Percentiles rank a stretch among this genome's conserved stretches.
phyloP scores from a whole-genome alignment of 1,140 invertebrate genomes.

The Zaprionus tsacasi region DNA sequence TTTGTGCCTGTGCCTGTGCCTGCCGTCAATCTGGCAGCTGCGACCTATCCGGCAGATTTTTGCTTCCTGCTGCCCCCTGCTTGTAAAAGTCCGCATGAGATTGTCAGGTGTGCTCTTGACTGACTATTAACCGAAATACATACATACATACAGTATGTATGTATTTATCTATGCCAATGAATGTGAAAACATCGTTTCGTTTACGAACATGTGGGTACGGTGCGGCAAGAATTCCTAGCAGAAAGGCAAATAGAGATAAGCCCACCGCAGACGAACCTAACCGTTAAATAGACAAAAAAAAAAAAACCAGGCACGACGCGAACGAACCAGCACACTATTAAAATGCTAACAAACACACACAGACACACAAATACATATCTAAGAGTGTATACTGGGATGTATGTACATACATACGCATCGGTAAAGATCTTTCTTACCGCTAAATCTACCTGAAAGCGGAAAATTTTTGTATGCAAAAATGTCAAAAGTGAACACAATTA shows the following conservation, averaged over 20 bases:
- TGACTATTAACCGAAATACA: conserved; percentile 1
- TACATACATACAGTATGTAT: background rate
- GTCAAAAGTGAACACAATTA: conserved; percentile 77
- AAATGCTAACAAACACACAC: conserved; percentile 34
- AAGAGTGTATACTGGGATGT: background rate
- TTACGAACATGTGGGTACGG: conserved; percentile 15
- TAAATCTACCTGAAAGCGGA: conserved; percentile 81
- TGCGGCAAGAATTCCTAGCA: conserved; percentile 61
- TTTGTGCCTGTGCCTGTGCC: conserved; percentile 33
- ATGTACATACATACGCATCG: conserved; percentile 9
- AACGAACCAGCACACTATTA: conserved; percentile 50
- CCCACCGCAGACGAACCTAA: conserved; percentile 40
- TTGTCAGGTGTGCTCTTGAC: conserved; percentile 34
- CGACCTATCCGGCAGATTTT: conserved; percentile 31
- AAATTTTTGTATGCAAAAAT: conserved; percentile 81
- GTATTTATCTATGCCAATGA: background rate
- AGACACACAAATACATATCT: background rate
- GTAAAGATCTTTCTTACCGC: conserved; percentile 60
- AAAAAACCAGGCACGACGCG: conserved; percentile 43
- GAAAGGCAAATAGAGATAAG: conserved; percentile 70
- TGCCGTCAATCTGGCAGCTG: conserved; percentile 33
- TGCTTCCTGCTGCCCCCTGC: conserved; percentile 28
- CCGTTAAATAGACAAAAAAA: conserved; percentile 48
- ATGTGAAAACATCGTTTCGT: conserved; percentile 6
- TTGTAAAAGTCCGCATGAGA: conserved; percentile 10